Conservation (phyloP, 2,888 invertebrate species). For the Hyposoter dolosus region DNA sequence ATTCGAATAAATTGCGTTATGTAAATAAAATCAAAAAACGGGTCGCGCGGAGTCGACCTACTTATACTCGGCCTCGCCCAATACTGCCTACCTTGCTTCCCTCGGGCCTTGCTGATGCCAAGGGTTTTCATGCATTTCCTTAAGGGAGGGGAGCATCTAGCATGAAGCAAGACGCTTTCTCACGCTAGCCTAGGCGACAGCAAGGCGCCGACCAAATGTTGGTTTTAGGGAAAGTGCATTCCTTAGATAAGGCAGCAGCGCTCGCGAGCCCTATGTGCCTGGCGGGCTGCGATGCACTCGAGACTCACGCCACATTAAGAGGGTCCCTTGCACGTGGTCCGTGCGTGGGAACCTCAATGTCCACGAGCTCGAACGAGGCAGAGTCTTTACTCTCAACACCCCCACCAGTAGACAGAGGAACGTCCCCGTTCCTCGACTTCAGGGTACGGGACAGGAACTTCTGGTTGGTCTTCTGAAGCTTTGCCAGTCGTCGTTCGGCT, state of each 20-base stretch:
- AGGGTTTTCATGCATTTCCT: neutral
- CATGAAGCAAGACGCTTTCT: neutral
- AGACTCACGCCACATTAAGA: neutral
- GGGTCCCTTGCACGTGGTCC: no score
- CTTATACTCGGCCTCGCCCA: neutral
- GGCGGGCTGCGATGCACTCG: neutral
- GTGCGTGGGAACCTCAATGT: no score
- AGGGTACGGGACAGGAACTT: conserved; percentile 25
- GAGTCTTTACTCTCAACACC: no score
- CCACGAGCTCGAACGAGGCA: no score
- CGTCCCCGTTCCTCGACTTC: no score
- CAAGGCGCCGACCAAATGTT: neutral
- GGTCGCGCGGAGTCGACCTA: neutral
- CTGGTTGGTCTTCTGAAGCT: conserved; percentile 24
- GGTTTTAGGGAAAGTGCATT: neutral
- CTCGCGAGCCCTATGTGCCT: neutral
- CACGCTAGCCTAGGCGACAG: neutral
- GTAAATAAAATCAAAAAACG: neutral
- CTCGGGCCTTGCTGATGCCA: neutral
- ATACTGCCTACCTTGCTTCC: neutral
- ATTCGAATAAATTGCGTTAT: neutral
- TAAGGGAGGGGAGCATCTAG: neutral
- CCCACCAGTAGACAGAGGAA: no score
- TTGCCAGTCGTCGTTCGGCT: conserved; percentile 2
- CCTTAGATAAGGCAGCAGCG: neutral